Conservation (phyloP, 2,113 vertebrate species). For the Neotragus moschatus region DNA sequence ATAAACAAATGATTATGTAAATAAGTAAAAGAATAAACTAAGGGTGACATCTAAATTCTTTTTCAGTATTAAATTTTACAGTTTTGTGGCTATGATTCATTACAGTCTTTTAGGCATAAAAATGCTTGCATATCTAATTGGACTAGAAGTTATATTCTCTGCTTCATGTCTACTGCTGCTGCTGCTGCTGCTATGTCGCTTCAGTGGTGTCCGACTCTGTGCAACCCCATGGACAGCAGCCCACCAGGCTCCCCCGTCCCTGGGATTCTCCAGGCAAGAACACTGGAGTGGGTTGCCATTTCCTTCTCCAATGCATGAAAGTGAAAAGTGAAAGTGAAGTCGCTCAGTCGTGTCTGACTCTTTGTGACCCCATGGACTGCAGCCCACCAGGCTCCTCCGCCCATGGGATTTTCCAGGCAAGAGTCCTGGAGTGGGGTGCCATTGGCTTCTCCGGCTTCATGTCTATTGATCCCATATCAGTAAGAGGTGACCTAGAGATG, state of each 20-base stretch:
- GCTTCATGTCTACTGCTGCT: not conserved
- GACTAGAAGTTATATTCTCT: not conserved
- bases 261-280: too few relatives aligned
- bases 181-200: too few relatives aligned
- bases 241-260: too few relatives aligned
- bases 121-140: not conserved
- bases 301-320: too few relatives aligned
- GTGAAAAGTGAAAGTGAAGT: too few relatives aligned
- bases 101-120: not conserved
- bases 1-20: not conserved
- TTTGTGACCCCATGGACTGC: rapidly evolving
- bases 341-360: rapidly evolving
- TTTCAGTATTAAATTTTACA: not conserved
- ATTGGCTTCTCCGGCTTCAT: too few relatives aligned
- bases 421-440: too few relatives aligned
- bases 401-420: too few relatives aligned
- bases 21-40: not conserved
- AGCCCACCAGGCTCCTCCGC: too few relatives aligned
- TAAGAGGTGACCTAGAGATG: too few relatives aligned
- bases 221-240: rapidly evolving
- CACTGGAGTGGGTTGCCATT: too few relatives aligned
- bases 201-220: too few relatives aligned
- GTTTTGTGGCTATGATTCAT: not conserved
- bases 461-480: not conserved
- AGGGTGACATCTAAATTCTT: not conserved